phyloP scores from a whole-genome alignment of 2,888 invertebrate species.

The Agonopterix heracliana region DNA sequence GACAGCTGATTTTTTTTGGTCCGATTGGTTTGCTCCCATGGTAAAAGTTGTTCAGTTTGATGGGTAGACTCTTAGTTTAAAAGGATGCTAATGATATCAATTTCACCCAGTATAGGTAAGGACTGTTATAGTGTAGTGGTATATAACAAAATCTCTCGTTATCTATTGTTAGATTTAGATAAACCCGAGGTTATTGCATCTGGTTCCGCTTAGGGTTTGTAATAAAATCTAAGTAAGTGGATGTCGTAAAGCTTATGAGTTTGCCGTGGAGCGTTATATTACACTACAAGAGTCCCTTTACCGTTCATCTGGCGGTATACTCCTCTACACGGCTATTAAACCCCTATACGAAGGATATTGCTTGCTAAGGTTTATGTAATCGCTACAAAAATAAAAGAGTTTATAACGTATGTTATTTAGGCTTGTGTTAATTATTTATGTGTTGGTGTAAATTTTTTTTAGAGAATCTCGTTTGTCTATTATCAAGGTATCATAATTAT shows the following conservation, averaged over 20 bases:
- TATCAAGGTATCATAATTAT: too few species aligned
- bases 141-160: background rate
- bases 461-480: too few species aligned
- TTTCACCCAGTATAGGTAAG: too few species aligned
- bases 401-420: too few species aligned
- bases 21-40: too few species aligned
- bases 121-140: background rate
- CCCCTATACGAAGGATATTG: conserved; percentile 7
- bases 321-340: conserved; percentile 7
- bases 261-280: conserved; percentile 41
- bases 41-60: too few species aligned
- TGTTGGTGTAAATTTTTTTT: too few species aligned
- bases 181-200: conserved; percentile 30
- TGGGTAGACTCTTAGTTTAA: too few species aligned
- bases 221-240: conserved; percentile 47
- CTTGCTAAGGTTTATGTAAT: conserved; percentile 4
- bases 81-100: too few species aligned
- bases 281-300: conserved; percentile 32
- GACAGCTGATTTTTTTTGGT: too few species aligned
- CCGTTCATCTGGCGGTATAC: conserved; percentile 20
- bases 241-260: conserved; percentile 47
- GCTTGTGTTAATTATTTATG: too few species aligned
- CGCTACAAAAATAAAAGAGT: background rate
- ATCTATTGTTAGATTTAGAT: conserved; percentile 8
- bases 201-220: conserved; percentile 31